phyloP scores from a whole-genome alignment of 2,113 vertebrate genomes.

The Narcine bancroftii region DNA sequence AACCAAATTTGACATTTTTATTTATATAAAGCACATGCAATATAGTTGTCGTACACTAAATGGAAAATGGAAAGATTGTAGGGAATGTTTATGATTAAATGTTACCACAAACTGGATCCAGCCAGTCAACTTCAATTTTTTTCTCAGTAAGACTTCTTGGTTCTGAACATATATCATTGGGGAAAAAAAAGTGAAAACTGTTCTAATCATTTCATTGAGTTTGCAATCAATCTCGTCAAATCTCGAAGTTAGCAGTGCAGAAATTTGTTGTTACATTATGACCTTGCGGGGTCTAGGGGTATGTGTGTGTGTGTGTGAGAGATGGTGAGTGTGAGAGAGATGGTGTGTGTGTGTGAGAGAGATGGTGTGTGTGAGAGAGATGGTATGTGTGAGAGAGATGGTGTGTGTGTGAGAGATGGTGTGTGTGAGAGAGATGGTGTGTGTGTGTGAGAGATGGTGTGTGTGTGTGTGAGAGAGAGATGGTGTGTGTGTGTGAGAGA shows the following conservation, averaged over 20 bases:
- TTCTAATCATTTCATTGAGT: conserved; percentile 7
- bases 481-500: background rate
- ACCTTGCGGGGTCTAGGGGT: no score
- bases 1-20: background rate
- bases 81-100: background rate
- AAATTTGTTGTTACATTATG: background rate
- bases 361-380: no score
- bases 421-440: background rate
- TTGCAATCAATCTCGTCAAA: background rate
- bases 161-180: background rate
- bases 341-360: background rate
- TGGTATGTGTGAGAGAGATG: no score
- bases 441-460: no score
- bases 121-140: background rate
- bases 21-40: background rate
- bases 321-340: background rate
- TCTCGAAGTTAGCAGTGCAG: background rate
- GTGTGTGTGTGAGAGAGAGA: background rate
- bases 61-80: background rate
- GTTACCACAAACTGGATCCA: background rate
- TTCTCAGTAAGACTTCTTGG: background rate
- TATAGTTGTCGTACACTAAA: background rate
- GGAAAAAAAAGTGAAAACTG: background rate
- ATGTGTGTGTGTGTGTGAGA: background rate
- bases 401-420: background rate